A percentile compares a stretch with the other conserved stretches of the same genome.
phyloP scores from a whole-genome alignment of 2,797 vertebrate species.

The Dromococcyx pavoninus region DNA sequence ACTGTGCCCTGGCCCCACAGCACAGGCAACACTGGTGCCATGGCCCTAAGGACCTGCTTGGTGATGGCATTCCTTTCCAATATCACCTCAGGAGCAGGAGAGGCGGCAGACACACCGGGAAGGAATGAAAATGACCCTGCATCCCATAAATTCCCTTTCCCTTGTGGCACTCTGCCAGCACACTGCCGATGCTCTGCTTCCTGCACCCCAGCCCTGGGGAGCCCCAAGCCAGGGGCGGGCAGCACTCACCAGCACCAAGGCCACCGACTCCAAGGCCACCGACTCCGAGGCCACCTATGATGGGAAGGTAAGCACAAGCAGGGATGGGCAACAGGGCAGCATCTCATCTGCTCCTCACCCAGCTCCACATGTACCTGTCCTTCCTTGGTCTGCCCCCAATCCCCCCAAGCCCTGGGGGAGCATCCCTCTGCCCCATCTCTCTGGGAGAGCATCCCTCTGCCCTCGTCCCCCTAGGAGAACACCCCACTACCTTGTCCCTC shows the following conservation, averaged over 20 bases:
- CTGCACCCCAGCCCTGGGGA: background rate
- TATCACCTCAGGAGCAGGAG: background rate
- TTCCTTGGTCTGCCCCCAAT: rapidly evolving
- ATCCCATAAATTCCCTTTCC: background rate
- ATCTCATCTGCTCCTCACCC: rapidly evolving
- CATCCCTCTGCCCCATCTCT: background rate
- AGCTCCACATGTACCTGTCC: rapidly evolving
- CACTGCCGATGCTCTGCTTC: background rate
- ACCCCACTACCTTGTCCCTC: no score
- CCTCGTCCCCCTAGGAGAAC: background rate
- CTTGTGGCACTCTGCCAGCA: background rate
- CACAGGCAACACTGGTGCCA: background rate
- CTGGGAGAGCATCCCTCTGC: background rate
- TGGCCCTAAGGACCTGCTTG: background rate
- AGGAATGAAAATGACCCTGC: background rate
- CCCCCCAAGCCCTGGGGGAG: background rate
- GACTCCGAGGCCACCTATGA: background rate
- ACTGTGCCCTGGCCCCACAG: background rate
- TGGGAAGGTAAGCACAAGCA: background rate
- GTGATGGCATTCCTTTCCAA: background rate
- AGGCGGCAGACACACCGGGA: background rate
- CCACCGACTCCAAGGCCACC: slow-evolving; percentile 40
- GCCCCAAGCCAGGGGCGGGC: background rate
- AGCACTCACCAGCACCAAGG: slow-evolving; percentile 44
- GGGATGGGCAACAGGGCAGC: rapidly evolving